phyloP scores from a whole-genome alignment of 1,140 invertebrate genomes.

The Apis dorsata region DNA sequence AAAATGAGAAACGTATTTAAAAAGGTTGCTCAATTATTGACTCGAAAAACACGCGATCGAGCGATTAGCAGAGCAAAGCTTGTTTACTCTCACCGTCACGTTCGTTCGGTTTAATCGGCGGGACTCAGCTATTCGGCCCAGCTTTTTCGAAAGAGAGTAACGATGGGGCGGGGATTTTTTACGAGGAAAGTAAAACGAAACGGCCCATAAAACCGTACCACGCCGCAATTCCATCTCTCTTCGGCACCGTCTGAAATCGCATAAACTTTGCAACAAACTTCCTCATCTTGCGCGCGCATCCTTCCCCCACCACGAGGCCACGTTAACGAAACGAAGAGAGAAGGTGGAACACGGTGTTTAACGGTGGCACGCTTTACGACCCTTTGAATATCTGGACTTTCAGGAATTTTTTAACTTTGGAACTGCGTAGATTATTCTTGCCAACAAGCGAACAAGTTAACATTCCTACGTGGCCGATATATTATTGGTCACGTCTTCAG shows the following conservation, averaged over 20 bases:
- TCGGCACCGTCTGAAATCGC: conserved; percentile 45
- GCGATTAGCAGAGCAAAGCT: not conserved
- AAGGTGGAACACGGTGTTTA: conserved; percentile 6
- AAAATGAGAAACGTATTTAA: too few relatives aligned
- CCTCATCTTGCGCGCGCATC: conserved; percentile 36
- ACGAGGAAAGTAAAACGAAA: conserved; percentile 66
- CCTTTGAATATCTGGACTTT: not conserved
- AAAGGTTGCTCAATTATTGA: not conserved
- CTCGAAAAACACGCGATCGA: not conserved
- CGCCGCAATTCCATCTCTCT: conserved; percentile 58
- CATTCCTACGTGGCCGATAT: not conserved
- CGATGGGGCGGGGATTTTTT: conserved; percentile 60
- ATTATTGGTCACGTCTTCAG: too few relatives aligned
- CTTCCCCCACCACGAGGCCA: not conserved
- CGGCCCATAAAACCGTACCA: conserved; percentile 58
- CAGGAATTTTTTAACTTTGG: conserved; percentile 11
- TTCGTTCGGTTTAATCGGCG: not conserved
- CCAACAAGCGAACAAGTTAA: not conserved
- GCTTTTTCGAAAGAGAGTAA: conserved; percentile 24
- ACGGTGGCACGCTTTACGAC: conserved; percentile 16
- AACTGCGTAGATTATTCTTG: not conserved
- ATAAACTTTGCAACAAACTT: conserved; percentile 63
- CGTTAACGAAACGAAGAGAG: conserved; percentile 40
- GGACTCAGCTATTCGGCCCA: not conserved
- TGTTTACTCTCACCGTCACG: not conserved